These are phyloP conservation scores for Enteromius afrohamiltoni DNA, from an alignment of 2,797 vertebrate genomes.

Conservation along the genomic window DNA sequence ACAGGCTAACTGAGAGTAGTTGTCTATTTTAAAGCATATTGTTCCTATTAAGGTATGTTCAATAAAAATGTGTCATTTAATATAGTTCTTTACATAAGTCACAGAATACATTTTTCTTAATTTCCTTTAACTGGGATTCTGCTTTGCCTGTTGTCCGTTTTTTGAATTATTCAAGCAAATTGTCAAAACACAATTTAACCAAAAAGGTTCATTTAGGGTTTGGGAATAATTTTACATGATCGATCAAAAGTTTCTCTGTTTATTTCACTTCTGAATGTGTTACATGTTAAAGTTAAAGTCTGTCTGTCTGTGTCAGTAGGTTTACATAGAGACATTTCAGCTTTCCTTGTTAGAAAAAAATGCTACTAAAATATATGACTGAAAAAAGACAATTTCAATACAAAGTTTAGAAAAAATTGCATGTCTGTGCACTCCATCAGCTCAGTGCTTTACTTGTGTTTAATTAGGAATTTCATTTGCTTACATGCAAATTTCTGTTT, in stretches of 20 bases:
- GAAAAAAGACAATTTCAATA: background rate
- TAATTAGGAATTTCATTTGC: background rate
- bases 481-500: background rate
- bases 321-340: background rate
- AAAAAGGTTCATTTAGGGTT: background rate
- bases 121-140: no score
- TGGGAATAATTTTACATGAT: background rate
- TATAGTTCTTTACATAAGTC: background rate
- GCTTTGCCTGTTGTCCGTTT: background rate
- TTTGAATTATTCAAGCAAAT: background rate
- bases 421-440: background rate
- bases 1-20: background rate
- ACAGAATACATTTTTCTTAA: background rate
- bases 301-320: background rate
- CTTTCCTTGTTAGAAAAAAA: background rate
- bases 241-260: background rate
- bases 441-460: background rate
- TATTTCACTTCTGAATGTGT: background rate
- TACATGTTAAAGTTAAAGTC: background rate
- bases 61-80: background rate
- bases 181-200: background rate
- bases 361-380: background rate
- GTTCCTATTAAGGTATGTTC: background rate
- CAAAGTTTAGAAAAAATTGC: background rate
- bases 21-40: background rate